A percentile compares a stretch with the other conserved stretches of the same genome.
Evolutionary conservation across 2,797 vertebrate species (phyloP).

Genomic region (Naso thynnoides): DNA sequence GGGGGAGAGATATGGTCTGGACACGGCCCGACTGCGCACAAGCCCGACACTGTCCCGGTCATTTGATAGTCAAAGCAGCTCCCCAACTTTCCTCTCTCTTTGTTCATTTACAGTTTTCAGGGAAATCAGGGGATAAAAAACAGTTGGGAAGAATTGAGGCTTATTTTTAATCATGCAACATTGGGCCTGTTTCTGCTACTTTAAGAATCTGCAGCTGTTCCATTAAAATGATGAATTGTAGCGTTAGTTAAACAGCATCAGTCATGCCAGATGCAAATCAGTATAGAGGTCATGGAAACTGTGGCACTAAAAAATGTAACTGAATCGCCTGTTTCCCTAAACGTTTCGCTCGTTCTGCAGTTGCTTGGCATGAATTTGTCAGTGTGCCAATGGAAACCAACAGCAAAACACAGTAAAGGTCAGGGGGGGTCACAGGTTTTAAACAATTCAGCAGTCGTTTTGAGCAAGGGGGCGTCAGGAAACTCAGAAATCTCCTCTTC

Average conservation of each 20-base stretch:
- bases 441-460: neutral
- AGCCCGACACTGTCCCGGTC: constrained; percentile 67
- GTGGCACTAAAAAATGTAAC: neutral
- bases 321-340: neutral
- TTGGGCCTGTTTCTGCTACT: constrained; percentile 10
- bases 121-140: constrained; percentile 80
- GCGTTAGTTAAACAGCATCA: constrained; percentile 18
- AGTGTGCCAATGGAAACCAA: neutral
- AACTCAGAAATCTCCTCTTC: constrained; percentile 1
- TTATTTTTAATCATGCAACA: constrained; percentile 32
- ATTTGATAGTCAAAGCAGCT: constrained; percentile 87
- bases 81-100: constrained; percentile 77
- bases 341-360: neutral
- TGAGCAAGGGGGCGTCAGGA: neutral
- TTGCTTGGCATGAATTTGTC: neutral
- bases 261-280: constrained; percentile 64
- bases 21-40: constrained; percentile 58
- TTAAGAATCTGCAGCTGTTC: constrained; percentile 19
- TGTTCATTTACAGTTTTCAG: constrained; percentile 85
- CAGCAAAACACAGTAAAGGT: neutral
- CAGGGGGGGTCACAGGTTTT: neutral
- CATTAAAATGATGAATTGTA: accelerated
- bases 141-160: constrained; percentile 53
- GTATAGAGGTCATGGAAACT: neutral
- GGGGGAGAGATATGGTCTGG: constrained; percentile 74